Conservation (phyloP, 2,113 vertebrate genomes). For the Danionella cerebrum region DNA sequence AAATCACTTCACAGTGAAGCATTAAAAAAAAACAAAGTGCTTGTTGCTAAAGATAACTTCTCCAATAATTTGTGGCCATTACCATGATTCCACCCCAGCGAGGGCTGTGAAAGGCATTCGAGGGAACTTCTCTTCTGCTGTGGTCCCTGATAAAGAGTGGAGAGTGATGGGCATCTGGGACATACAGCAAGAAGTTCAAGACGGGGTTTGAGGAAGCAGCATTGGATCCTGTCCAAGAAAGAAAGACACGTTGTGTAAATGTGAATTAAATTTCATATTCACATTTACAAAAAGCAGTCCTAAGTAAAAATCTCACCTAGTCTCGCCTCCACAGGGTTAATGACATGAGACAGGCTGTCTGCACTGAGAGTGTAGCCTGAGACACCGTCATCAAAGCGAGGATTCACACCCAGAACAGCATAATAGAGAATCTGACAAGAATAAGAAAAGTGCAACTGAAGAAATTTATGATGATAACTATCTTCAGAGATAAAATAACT, state of each 20-base stretch:
- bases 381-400: conserved; percentile 75
- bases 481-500: no score
- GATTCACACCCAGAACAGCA: conserved; percentile 80
- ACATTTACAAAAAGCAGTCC: background rate
- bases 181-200: conserved; percentile 89
- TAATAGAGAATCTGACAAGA: conserved; percentile 81
- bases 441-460: background rate
- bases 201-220: conserved; percentile 88
- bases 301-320: conserved; percentile 66
- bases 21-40: no score
- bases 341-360: conserved; percentile 89
- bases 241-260: background rate
- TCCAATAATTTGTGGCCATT: conserved; percentile 22
- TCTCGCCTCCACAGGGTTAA: conserved; percentile 92
- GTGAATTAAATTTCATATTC: background rate
- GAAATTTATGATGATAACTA: no score
- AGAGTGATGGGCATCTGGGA: conserved; percentile 82
- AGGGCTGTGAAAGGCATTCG: conserved; percentile 93
- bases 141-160: conserved; percentile 84
- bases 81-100: conserved; percentile 98
- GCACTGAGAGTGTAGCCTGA: conserved; percentile 75
- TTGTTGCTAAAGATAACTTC: no score
- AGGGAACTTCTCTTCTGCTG: conserved; percentile 68
- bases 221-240: conserved; percentile 73
- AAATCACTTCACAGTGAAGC: no score